Evolutionary conservation across 2,797 vertebrate species (phyloP), one percentile per base, ranked within the genome.

Genomic region (Phalloptychus januarius): DNA sequence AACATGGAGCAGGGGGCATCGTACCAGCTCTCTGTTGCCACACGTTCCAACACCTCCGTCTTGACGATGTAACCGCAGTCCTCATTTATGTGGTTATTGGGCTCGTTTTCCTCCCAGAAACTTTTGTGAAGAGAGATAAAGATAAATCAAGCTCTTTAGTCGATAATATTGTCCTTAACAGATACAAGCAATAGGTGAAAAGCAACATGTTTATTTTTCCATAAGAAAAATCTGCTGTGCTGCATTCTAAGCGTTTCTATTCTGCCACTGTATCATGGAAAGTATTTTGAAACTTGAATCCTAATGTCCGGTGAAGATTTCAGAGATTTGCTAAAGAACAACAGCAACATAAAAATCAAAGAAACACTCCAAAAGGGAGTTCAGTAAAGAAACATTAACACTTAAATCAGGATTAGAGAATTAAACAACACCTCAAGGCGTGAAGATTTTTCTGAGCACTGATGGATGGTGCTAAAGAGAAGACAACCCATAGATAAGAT

Each of bases 1-100:
- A 1, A 1, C 91, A 94, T 92, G 40, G 0, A 0, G 54, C 95
- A 96, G 50, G 94, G 94, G 3, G 95, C 94, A 28, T 96, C 95
- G 20, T 91, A 91, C 95, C 95, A 96, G 86, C 95, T 96, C 65
- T 75, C 76, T 0, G 77, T 77, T 0, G 95, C 77, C 73, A 93
- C 83, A 0, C 94, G 91, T 54, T 76, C 78, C 80, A 93, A 0
- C 46, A 93, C 90, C 0, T 0, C 0, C 0, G 95, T 95, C 72
- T 96, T 95, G 40, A 96, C 86, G 0, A 95, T 95, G 91, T 95
- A 95, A 56, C 92, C 94, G 1, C 95, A 96, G 86, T 96, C 95
- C 86, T 95, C 95, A 7, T 96, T 0, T 2, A 90, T 92, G 88
- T 95, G 94, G 83, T 96, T 96, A 86, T 96, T 96, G 40, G 95